These are phyloP conservation scores for Papilio aristodemus DNA, from an alignment of 1,140 invertebrate genomes.

Conservation along the genomic window DNA sequence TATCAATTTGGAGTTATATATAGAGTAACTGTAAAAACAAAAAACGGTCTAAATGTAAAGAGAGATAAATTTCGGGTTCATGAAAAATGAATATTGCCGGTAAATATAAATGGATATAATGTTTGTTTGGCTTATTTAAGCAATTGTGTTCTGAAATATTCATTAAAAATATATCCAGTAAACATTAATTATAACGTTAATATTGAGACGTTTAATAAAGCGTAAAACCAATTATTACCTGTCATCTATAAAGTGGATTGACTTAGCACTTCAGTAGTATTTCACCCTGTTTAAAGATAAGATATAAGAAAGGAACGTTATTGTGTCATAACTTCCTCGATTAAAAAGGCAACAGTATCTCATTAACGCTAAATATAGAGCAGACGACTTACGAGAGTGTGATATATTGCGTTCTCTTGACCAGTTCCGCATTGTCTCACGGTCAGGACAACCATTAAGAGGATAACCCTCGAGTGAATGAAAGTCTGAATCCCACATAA, in stretches of 20 bases:
- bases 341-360: slow-evolving; percentile 28
- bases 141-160: too few relatives aligned
- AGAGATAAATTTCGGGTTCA: too few relatives aligned
- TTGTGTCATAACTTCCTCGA: slow-evolving; percentile 30
- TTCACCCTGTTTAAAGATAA: background rate
- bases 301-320: slow-evolving; percentile 9
- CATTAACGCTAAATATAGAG: slow-evolving; percentile 13
- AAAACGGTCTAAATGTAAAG: too few relatives aligned
- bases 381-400: slow-evolving; percentile 4
- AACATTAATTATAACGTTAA: background rate
- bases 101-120: too few relatives aligned
- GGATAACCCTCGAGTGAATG: too few relatives aligned
- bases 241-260: background rate
- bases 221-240: background rate
- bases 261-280: background rate
- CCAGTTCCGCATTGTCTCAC: background rate
- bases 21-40: background rate
- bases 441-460: background rate
- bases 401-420: slow-evolving; percentile 23
- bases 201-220: background rate
- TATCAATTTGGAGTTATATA: background rate
- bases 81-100: too few relatives aligned
- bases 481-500: background rate
- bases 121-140: too few relatives aligned
- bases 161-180: background rate